phyloP scores from a whole-genome alignment of 2,113 vertebrate genomes.

The Gallinago media region DNA sequence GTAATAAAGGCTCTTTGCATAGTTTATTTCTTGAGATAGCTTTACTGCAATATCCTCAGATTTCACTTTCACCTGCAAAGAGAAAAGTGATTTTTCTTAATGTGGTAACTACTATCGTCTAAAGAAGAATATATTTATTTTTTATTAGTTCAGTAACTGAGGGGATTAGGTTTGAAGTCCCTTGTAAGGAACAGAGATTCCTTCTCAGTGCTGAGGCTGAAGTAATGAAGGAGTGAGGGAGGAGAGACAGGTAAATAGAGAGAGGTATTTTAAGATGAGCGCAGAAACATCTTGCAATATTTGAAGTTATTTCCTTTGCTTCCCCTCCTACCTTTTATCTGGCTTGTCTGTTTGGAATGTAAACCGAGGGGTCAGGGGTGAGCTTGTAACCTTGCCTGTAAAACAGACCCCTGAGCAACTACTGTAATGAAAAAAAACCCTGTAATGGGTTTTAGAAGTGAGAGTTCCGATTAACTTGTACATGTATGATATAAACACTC shows the following conservation, averaged over 20 bases:
- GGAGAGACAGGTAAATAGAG: background rate
- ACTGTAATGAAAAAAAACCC: background rate
- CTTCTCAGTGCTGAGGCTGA: background rate
- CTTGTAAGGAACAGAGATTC: background rate
- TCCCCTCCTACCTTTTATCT: conserved; percentile 27
- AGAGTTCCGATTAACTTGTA: background rate
- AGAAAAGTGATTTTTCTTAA: background rate
- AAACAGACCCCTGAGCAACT: background rate
- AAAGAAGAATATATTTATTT: background rate
- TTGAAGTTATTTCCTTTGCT: background rate
- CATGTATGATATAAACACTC: background rate
- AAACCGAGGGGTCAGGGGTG: conserved; percentile 36
- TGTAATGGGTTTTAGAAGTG: background rate
- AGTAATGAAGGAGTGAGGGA: background rate
- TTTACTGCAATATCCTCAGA: conserved; percentile 91
- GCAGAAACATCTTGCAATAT: background rate
- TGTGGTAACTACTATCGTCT: background rate
- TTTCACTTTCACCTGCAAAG: conserved; percentile 90
- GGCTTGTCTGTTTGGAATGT: conserved; percentile 41
- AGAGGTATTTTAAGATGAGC: background rate
- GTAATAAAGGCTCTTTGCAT: conserved; percentile 98
- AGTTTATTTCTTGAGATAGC: conserved; percentile 98
- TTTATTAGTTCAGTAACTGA: background rate
- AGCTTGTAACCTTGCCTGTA: background rate
- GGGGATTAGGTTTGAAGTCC: background rate